phyloP scores from a whole-genome alignment of 2,888 invertebrate genomes.

The Chouioia cunea region DNA sequence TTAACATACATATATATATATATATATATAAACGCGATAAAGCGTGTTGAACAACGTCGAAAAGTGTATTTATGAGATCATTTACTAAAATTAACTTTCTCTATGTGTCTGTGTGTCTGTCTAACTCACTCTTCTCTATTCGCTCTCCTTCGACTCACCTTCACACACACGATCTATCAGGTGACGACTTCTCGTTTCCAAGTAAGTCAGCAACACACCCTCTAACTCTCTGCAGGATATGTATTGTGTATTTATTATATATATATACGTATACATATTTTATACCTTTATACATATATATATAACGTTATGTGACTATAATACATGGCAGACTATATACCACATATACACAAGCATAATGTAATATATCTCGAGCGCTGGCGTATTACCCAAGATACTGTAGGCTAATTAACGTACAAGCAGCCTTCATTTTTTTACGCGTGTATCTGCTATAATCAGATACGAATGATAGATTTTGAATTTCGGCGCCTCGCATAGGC shows the following conservation, averaged over 20 bases:
- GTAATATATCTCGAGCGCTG: too few relatives aligned
- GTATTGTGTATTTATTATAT: conserved; percentile 13
- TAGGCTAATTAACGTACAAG: conserved; percentile 5
- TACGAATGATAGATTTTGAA: conserved; percentile 9
- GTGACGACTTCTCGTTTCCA: conserved; percentile 76
- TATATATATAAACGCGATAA: not conserved
- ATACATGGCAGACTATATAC: conserved; percentile 21
- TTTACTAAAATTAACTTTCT: conserved; percentile 50
- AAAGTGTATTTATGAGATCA: conserved; percentile 28
- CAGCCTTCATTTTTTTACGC: conserved; percentile 18
- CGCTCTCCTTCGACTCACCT: conserved; percentile 51
- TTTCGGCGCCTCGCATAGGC: conserved; percentile 33
- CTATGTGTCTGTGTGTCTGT: conserved; percentile 66
- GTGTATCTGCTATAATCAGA: conserved; percentile 9
- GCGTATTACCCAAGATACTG: too few relatives aligned
- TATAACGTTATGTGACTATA: conserved; percentile 22
- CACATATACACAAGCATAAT: not conserved
- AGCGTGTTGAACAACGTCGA: not conserved
- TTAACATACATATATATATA: conserved; percentile 9
- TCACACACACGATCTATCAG: conserved; percentile 63
- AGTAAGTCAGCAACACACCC: conserved; percentile 69
- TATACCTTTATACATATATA: not conserved
- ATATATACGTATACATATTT: conserved; percentile 11
- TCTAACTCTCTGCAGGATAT: conserved; percentile 3
- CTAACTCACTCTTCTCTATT: conserved; percentile 63